Conservation (phyloP, 2,888 invertebrate genomes). For the Apamea monoglypha region DNA sequence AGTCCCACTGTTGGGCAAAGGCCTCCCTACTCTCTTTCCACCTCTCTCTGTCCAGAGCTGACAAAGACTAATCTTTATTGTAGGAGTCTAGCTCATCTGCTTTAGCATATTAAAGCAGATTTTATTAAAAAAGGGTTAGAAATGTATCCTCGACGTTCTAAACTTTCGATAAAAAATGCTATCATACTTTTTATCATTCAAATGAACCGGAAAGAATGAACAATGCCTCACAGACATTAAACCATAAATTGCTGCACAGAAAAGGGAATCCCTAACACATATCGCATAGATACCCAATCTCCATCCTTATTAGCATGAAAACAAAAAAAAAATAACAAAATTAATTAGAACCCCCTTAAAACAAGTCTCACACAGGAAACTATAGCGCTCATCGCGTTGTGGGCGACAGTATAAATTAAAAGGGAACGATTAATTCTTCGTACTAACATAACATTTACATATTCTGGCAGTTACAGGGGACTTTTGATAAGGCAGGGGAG, state of each 20-base stretch:
- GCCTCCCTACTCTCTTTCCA: no score
- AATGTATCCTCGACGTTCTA: neutral
- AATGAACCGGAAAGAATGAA: constrained; percentile 42
- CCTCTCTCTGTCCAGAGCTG: no score
- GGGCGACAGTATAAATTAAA: constrained; percentile 68
- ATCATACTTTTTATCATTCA: constrained; percentile 21
- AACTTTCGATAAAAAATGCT: constrained; percentile 8
- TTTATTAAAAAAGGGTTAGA: neutral
- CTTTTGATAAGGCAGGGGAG: constrained; percentile 56
- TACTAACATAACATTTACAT: constrained; percentile 69
- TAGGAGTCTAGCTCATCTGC: no score
- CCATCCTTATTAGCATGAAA: constrained; percentile 52
- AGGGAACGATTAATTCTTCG: constrained; percentile 68
- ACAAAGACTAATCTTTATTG: no score
- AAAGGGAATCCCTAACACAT: constrained; percentile 19
- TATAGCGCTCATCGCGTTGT: constrained; percentile 56
- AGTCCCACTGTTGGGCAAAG: no score
- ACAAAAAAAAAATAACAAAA: constrained; percentile 58
- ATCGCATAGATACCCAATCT: constrained; percentile 43
- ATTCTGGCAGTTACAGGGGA: constrained; percentile 63
- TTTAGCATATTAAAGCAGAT: neutral
- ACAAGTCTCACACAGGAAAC: constrained; percentile 52
- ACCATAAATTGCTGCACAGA: constrained; percentile 16
- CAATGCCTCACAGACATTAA: neutral
- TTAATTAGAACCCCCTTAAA: constrained; percentile 57